Evolutionary conservation across 2,888 invertebrate genomes (phyloP), one percentile per base, ranked within the genome.

Genomic region (Petrolisthes cinctipes): DNA sequence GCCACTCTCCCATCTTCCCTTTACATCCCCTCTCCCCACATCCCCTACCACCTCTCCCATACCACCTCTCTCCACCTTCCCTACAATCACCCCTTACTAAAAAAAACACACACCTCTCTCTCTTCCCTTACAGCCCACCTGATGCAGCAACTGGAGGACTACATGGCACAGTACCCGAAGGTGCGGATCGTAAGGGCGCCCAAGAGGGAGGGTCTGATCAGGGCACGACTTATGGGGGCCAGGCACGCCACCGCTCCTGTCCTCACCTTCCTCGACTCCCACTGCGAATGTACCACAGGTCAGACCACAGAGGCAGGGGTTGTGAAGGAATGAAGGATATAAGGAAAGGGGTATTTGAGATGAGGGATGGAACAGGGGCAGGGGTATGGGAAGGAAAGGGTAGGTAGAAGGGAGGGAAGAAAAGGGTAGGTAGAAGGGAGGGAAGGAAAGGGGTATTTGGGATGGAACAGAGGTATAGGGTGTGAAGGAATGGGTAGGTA

Each of bases 211-310:
- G 99, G 99, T 51, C 94, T 99, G 91, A 99, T 99, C 92, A 95
- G 99, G 91, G 99, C 99, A 0, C 94, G 99, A 91, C 94, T 99
- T 56, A 94, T 98, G 89, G 99, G 99, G 5, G 97, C 97, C 71
- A 94, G 95, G 90, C 95, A 95, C 91, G 97, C 98, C 90, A 96
- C 95, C 17, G 97, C 97, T 0, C 95, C 96, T 0, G 97, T 98
- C 0, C 95, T 99, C 90, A 99, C 99, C 51, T 99, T 98, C 93
- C 95, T 99, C 89, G 99, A 99, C 93, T 99, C 99, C 76, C 99
- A 99, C 93, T 99, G 99, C 94, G 99, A 99, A 94, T 98, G 98
- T 93, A 97, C 98, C 61, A 96, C 96, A 93, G 97, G 96, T 91
- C 82, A 88, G 85, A 61, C n/a, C 20, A 3, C 4, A 53, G 17